Evolutionary conservation across 2,797 vertebrate genomes (phyloP), one percentile per base, ranked within the genome.

Genomic region (Remorina albescens): DNA sequence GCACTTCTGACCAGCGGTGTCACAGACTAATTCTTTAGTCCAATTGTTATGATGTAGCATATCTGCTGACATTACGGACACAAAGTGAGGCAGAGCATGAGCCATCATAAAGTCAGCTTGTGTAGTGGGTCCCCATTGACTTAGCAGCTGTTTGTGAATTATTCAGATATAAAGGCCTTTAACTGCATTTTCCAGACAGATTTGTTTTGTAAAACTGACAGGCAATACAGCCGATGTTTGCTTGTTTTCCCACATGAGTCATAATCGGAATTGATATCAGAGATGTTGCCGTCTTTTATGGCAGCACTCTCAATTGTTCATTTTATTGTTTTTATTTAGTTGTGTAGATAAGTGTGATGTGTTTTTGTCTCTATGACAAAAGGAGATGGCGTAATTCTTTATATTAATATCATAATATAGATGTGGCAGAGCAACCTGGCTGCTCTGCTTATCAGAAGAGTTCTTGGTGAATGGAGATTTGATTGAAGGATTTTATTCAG

Each of bases 71-170:
- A 80, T 70, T 50, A 55, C 10, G 34, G 32, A 56, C 42, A 50
- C 44, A 81, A 74, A 78, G 71, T 66, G 73, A 74, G 81, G 77
- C 72, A 74, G 77, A 77, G 74, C 59, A 78, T 59, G 55, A 19
- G 74, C 10, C 19, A 75, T 82, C 71, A 42, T 49, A 39, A n/a
- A 30, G 68, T 67, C 76, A n/a, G 69, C 67, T 67, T 54, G 72
- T 57, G 65, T 4, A 21, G 44, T n/a, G 53, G n/a, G 54, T 67
- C 76, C 59, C 79, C 59, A 65, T 76, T 71, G 80, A 67, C 80
- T 68, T 57, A 66, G 68, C 82, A 65, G 70, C 78, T 76, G 63
- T 85, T 80, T 88, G 79, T 84, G 80, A 87, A 79, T 85, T 81
- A 87, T 86, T 88, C 75, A 82, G 16, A 76, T 71, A 68, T 74